phyloP scores from a whole-genome alignment of 2,888 invertebrate species.

The Podabrus alpinus region DNA sequence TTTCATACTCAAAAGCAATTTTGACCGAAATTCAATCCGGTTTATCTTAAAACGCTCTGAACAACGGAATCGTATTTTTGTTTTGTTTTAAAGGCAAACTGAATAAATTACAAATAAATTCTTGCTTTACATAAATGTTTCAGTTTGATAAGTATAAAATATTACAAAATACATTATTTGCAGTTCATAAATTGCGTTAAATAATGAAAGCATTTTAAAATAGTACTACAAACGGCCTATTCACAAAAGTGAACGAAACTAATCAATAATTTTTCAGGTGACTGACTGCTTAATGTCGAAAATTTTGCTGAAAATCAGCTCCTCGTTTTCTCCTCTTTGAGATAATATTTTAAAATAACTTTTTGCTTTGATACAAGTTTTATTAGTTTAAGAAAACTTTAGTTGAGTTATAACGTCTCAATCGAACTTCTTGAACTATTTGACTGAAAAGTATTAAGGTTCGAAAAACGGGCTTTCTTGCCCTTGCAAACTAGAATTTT shows the following conservation, averaged over 20 bases:
- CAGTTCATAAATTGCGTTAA: constrained; percentile 3
- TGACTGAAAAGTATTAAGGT: neutral
- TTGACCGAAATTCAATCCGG: neutral
- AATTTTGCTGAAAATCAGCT: neutral
- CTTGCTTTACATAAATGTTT: neutral
- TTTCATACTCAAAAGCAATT: constrained; percentile 9
- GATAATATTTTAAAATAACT: neutral
- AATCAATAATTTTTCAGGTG: constrained; percentile 4
- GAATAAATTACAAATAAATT: neutral
- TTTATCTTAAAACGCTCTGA: neutral
- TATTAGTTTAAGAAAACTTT: neutral
- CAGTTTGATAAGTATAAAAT: neutral
- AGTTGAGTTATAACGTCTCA: neutral
- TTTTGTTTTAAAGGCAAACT: neutral
- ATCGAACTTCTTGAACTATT: neutral
- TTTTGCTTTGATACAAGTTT: constrained; percentile 1
- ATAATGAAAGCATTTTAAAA: neutral
- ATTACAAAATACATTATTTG: neutral
- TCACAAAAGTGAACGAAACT: neutral
- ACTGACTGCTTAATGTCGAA: constrained; percentile 1
- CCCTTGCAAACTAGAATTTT: neutral
- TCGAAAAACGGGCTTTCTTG: neutral
- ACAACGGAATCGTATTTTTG: neutral
- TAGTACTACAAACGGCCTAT: neutral
- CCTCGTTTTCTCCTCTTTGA: neutral